Percentiles rank a stretch among this genome's conserved stretches.
phyloP scores from a whole-genome alignment of 1,140 invertebrate genomes.

The Chironomus striatipennis region DNA sequence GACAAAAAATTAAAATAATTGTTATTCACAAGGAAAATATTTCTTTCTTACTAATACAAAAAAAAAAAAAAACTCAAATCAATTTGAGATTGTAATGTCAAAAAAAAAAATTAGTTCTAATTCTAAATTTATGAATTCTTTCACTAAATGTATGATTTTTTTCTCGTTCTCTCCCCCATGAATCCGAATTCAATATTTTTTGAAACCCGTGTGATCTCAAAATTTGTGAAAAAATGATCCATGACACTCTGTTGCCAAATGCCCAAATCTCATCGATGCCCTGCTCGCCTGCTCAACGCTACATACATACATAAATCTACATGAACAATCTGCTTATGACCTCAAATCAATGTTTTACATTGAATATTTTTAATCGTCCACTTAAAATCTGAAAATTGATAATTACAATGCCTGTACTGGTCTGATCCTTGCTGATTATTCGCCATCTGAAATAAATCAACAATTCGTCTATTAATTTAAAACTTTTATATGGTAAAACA shows the following conservation, averaged over 20 bases:
- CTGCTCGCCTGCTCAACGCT: background rate
- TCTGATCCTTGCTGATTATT: too few relatives aligned
- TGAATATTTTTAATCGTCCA: too few relatives aligned
- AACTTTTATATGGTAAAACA: too few relatives aligned
- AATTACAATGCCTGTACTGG: too few relatives aligned
- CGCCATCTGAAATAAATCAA: too few relatives aligned
- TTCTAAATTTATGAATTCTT: background rate
- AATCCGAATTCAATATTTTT: background rate
- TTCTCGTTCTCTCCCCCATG: constrained; percentile 24
- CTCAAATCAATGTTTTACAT: too few relatives aligned
- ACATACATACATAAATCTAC: constrained; percentile 25
- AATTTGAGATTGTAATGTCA: background rate
- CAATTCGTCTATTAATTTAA: too few relatives aligned
- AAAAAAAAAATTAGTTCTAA: too few relatives aligned
- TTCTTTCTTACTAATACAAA: too few relatives aligned
- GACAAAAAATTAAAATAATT: background rate
- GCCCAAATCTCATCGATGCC: constrained; percentile 5
- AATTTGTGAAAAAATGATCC: background rate
- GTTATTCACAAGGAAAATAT: background rate
- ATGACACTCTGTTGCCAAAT: background rate
- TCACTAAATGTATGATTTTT: constrained; percentile 25
- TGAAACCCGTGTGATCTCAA: constrained; percentile 3
- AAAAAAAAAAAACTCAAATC: too few relatives aligned
- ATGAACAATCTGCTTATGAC: constrained; percentile 32
- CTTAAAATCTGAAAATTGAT: too few relatives aligned